Evolutionary conservation across 2,113 vertebrate genomes (phyloP).

Genomic region (Speoplatyrhinus poulsoni): DNA sequence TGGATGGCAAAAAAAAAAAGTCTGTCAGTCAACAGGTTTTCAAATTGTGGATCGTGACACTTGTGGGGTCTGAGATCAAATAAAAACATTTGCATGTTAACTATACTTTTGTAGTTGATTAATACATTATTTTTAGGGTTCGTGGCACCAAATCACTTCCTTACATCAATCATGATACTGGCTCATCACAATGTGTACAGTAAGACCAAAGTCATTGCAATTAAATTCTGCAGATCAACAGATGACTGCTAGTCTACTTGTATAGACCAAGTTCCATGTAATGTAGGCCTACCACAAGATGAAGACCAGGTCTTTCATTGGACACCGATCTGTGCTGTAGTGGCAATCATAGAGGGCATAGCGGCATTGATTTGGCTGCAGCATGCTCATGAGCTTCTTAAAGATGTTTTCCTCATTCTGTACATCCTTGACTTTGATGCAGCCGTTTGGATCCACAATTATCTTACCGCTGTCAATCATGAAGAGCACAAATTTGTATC

Average conservation of each 20-base stretch:
- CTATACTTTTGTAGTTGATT: no score
- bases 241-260: background rate
- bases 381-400: slow-evolving; percentile 52
- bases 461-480: slow-evolving; percentile 67
- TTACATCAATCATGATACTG: no score
- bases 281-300: slow-evolving; percentile 76
- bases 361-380: slow-evolving; percentile 58
- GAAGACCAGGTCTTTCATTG: slow-evolving; percentile 84
- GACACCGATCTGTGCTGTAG: slow-evolving; percentile 75
- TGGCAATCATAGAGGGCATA: slow-evolving; percentile 83
- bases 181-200: no score
- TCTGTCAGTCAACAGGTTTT: background rate
- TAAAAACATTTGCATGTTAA: no score
- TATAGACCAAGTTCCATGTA: background rate
- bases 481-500: slow-evolving; percentile 69
- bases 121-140: no score
- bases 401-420: slow-evolving; percentile 58
- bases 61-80: no score
- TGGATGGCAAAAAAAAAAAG: slow-evolving; percentile 38
- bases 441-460: slow-evolving; percentile 61
- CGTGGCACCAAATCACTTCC: no score
- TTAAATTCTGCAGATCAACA: background rate
- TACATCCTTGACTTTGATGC: slow-evolving; percentile 70
- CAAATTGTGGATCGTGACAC: no score
- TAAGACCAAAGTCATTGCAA: no score